Percentiles rank a stretch among this genome's conserved stretches.
Evolutionary conservation across 2,888 invertebrate species (phyloP).

Genomic region (Apamea epomidion): DNA sequence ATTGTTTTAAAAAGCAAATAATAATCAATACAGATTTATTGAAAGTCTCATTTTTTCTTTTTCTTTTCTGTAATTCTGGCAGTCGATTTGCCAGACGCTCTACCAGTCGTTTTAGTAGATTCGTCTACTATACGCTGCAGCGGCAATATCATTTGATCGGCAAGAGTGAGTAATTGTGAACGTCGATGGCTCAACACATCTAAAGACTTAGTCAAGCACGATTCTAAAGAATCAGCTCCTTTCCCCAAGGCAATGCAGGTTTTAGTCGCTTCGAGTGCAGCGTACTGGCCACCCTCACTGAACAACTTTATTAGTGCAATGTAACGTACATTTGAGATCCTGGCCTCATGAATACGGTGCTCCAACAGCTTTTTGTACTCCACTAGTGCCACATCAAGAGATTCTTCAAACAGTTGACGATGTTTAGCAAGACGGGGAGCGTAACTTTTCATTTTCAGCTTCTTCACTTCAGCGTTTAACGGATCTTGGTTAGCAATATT

Average conservation of each 20-base stretch:
- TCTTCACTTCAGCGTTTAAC: constrained; percentile 74
- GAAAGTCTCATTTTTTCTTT: constrained; percentile 66
- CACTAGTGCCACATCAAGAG: constrained; percentile 72
- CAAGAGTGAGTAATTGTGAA: constrained; percentile 72
- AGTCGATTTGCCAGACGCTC: constrained; percentile 54
- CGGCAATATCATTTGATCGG: constrained; percentile 74
- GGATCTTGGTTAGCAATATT: constrained; percentile 67
- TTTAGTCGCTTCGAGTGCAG: constrained; percentile 77
- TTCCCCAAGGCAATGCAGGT: constrained; percentile 72
- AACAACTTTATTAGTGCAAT: constrained; percentile 78
- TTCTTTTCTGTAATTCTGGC: constrained; percentile 66
- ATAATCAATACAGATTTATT: background rate
- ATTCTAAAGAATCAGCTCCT: constrained; percentile 78
- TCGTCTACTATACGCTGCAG: constrained; percentile 75
- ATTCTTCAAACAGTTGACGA: constrained; percentile 77
- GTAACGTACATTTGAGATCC: constrained; percentile 82
- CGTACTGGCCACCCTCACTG: constrained; percentile 79
- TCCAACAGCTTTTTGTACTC: constrained; percentile 73
- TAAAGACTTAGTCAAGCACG: constrained; percentile 68
- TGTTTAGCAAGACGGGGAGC: constrained; percentile 77
- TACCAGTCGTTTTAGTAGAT: constrained; percentile 66
- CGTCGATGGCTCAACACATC: constrained; percentile 76
- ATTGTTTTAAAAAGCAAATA: background rate
- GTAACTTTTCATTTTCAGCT: constrained; percentile 82
- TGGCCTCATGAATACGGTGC: constrained; percentile 78